Conservation (phyloP, 2,888 invertebrate species). For the Troides helena region DNA sequence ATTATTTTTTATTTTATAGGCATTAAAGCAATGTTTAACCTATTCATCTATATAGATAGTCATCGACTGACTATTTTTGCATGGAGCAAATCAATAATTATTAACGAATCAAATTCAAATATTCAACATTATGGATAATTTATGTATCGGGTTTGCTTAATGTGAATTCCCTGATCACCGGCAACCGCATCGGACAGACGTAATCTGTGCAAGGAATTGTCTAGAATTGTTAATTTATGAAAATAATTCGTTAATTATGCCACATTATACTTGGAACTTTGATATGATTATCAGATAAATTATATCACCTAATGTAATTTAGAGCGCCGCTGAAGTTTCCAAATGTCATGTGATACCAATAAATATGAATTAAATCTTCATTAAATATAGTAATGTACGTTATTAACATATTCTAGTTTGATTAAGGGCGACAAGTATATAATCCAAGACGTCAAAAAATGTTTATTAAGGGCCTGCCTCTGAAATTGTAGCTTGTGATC, state of each 20-base stretch:
- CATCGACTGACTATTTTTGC: slow-evolving; percentile 12
- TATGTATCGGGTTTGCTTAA: slow-evolving; percentile 13
- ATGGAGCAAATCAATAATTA: slow-evolving; percentile 12
- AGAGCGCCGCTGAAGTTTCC: neutral
- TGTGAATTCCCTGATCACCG: slow-evolving; percentile 21
- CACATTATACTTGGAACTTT: neutral
- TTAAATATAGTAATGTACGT: too few species aligned
- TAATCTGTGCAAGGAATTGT: slow-evolving; percentile 9
- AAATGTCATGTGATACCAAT: neutral
- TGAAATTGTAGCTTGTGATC: too few species aligned
- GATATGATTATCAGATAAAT: neutral
- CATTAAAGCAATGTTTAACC: neutral
- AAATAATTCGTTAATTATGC: slow-evolving; percentile 20
- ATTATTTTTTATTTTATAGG: neutral
- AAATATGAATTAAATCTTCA: neutral
- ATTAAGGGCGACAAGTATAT: neutral
- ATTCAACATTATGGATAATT: neutral
- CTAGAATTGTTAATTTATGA: slow-evolving; percentile 24
- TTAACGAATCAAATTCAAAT: slow-evolving; percentile 15
- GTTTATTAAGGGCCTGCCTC: too few species aligned
- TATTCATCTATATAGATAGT: neutral
- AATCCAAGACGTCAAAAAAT: too few species aligned
- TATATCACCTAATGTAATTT: neutral
- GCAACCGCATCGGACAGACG: slow-evolving; percentile 12
- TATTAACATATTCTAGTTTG: too few species aligned